Evolutionary conservation across 2,888 invertebrate genomes (phyloP), one percentile per base, ranked within the genome.

Genomic region (Antheraea assamensis): DNA sequence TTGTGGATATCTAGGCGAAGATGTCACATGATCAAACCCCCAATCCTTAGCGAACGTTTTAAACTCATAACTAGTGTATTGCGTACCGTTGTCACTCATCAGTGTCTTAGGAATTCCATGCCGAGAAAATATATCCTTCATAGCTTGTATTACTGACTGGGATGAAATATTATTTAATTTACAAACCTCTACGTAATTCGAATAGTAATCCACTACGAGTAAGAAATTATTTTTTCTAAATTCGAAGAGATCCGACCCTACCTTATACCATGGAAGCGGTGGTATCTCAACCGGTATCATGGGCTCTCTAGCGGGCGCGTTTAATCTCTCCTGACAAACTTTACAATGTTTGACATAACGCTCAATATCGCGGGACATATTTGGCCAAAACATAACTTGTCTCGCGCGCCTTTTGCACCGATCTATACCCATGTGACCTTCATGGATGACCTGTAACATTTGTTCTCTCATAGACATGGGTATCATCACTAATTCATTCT

Each of bases 231-330:
- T 76, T 31, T 74, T 75, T 27, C 55, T 70, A 68, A 73, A 75
- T 55, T 78, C 76, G 68, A 78, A 80, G 21, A 80, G 73, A 64
- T 80, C 78, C 7, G 76, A 70, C 15, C 75, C 78, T 15, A 78
- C 58, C 73, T 78, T 78, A 35, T 61, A 4, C 78, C 78, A 78
- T n/a, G 78, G 77, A 15, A 77, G 35, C 13, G 19, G 8, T 8
- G 76, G 77, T 24, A 78, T 75, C 24, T 73, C 71, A n/a, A 72
- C 47, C 70, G 74, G 74, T 15, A 74, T 61, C 72, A 74, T 72
- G 19, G 74, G 72, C 61, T 74, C 72, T 70, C 24, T 73, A 42
- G 70, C 58, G 55, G 70, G 70, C 21, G 52, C 55, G 70, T 73
- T 73, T 58, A 42, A 73, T 24, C 31, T 24, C 72, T 72, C 71